phyloP scores from a whole-genome alignment of 2,113 vertebrate species.

The Dipodomys ordii region DNA sequence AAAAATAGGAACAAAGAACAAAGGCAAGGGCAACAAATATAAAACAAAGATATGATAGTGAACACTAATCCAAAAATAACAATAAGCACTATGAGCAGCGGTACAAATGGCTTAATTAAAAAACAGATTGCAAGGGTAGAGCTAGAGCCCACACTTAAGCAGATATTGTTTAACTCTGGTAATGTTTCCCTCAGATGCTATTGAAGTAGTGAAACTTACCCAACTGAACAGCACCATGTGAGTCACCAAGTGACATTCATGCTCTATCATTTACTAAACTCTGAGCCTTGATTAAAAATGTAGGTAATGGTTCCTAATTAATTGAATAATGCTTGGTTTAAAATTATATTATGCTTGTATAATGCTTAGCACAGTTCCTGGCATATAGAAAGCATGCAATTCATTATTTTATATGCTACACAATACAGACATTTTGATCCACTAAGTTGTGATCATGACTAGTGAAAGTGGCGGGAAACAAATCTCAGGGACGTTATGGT shows the following conservation, averaged over 20 bases:
- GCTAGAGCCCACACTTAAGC: background rate
- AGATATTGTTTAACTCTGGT: background rate
- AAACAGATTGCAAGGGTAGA: no score
- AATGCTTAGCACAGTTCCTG: conserved; percentile 22
- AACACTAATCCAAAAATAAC: no score
- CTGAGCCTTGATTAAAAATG: background rate
- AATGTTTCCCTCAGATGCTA: background rate
- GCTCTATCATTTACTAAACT: background rate
- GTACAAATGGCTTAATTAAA: no score
- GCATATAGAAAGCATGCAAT: background rate
- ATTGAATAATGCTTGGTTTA: conserved; percentile 19
- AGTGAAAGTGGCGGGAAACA: background rate
- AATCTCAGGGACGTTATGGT: background rate
- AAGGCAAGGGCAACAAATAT: no score
- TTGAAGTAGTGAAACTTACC: conserved; percentile 4
- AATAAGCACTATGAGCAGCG: no score
- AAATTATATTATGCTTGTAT: background rate
- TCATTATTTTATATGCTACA: background rate
- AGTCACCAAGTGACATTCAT: conserved; percentile 17
- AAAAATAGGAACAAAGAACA: no score
- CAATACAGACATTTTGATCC: background rate
- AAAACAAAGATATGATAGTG: no score
- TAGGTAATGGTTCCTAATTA: background rate
- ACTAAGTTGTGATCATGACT: conserved; percentile 27
- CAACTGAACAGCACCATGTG: background rate